phyloP scores from a whole-genome alignment of 2,888 invertebrate species.

The Lasioglossum oenotherae region DNA sequence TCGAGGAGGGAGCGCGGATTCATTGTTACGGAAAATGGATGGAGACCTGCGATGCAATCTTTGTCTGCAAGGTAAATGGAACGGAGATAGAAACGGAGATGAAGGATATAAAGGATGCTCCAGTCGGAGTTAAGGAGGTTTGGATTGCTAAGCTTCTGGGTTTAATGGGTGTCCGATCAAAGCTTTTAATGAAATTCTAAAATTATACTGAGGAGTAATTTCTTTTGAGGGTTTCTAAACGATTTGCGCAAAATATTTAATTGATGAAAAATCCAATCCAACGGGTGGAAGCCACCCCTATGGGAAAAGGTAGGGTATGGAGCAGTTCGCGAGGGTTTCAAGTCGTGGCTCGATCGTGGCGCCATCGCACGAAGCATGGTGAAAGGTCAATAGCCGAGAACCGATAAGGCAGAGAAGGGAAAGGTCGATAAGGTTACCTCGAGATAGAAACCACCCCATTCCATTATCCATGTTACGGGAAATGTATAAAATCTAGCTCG shows the following conservation, averaged over 20 bases:
- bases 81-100: slow-evolving; percentile 70
- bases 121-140: not conserved
- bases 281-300: not conserved
- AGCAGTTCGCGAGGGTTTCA: not conserved
- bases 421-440: slow-evolving; percentile 60
- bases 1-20: slow-evolving; percentile 50
- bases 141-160: not conserved
- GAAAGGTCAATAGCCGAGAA: slow-evolving; percentile 63
- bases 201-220: too few species aligned
- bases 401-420: slow-evolving; percentile 66
- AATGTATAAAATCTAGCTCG: slow-evolving; percentile 58
- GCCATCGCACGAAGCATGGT: slow-evolving; percentile 74
- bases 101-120: slow-evolving; percentile 71
- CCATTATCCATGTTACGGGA: slow-evolving; percentile 61
- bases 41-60: slow-evolving; percentile 73
- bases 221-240: too few species aligned
- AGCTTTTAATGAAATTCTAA: not conserved
- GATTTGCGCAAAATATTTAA: too few species aligned
- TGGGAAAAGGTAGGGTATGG: not conserved
- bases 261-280: not conserved
- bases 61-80: slow-evolving; percentile 74
- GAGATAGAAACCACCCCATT: slow-evolving; percentile 39
- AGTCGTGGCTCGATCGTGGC: slow-evolving; percentile 65
- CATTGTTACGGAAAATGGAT: slow-evolving; percentile 75
- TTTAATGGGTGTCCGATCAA: not conserved